Conservation (phyloP, 2,888 invertebrate species). For the Liodrosophila aerea region DNA sequence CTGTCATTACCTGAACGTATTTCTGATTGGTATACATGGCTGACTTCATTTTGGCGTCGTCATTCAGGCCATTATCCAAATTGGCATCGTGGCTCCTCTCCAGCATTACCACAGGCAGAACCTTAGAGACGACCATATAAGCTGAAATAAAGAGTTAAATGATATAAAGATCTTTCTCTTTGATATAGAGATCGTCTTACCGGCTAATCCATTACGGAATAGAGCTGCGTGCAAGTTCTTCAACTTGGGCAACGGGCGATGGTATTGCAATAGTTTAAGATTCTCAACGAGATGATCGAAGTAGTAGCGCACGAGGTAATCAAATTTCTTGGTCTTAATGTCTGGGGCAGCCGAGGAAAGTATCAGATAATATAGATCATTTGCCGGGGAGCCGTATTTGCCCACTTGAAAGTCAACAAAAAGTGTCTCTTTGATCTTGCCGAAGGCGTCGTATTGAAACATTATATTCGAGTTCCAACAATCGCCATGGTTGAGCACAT, state of each 20-base stretch:
- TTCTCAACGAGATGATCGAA: conserved; percentile 78
- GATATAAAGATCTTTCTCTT: neutral
- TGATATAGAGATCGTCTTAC: too few species aligned
- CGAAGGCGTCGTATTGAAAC: conserved; percentile 80
- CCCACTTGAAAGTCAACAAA: conserved; percentile 77
- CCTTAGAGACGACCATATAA: conserved; percentile 78
- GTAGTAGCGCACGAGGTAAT: conserved; percentile 79
- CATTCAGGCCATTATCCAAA: conserved; percentile 55
- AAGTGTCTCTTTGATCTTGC: conserved; percentile 72
- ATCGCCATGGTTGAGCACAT: conserved; percentile 80
- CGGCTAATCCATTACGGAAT: conserved; percentile 76
- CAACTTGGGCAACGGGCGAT: conserved; percentile 78
- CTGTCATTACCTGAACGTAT: conserved; percentile 76
- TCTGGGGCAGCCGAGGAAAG: conserved; percentile 65
- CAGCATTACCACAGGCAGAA: conserved; percentile 78
- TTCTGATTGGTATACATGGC: conserved; percentile 78
- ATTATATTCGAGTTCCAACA: conserved; percentile 80
- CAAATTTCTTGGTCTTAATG: conserved; percentile 78
- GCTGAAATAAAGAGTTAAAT: conserved; percentile 50
- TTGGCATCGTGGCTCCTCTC: conserved; percentile 67
- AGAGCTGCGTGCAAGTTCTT: conserved; percentile 75
- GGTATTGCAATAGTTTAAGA: conserved; percentile 77
- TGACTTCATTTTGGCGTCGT: conserved; percentile 73
- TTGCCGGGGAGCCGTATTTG: conserved; percentile 77
- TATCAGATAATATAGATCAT: conserved; percentile 77